Evolutionary conservation across 2,113 vertebrate species (phyloP).

Genomic region (Gopherus evgoodei): DNA sequence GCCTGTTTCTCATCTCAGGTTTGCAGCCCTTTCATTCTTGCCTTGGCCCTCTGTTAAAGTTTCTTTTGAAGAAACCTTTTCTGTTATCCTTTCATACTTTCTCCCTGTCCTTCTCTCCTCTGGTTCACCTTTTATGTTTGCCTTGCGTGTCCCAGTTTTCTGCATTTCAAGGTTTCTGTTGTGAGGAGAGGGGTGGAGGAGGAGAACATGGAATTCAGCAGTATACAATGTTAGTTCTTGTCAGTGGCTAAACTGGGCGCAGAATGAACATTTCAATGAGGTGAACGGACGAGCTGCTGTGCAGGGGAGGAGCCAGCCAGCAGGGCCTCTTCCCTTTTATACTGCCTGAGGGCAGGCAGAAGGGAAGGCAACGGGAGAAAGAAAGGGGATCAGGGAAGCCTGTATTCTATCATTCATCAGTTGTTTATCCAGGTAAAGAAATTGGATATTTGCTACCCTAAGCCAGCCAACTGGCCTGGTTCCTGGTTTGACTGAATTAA

Average conservation of each 20-base stretch:
- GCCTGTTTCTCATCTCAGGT: not conserved
- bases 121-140: not conserved
- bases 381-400: not conserved
- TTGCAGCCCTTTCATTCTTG: conserved; percentile 25
- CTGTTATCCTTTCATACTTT: not conserved
- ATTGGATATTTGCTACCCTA: accelerated
- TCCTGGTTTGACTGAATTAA: not conserved
- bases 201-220: not conserved
- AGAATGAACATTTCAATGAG: not conserved
- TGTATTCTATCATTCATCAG: accelerated
- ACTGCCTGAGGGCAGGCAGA: not conserved
- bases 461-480: not conserved
- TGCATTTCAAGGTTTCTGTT: not conserved
- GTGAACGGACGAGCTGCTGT: not conserved
- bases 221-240: not conserved
- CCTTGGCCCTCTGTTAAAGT: conserved; percentile 41
- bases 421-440: not conserved
- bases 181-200: not conserved
- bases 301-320: not conserved
- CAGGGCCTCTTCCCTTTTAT: not conserved
- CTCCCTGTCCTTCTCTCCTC: conserved; percentile 41
- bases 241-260: not conserved
- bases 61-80: conserved; percentile 20
- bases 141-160: not conserved
- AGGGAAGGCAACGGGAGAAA: not conserved